A percentile compares a stretch with the other conserved stretches of the same genome.
Evolutionary conservation across 2,113 vertebrate genomes (phyloP).

Genomic region (Aptenodytes forsteri): DNA sequence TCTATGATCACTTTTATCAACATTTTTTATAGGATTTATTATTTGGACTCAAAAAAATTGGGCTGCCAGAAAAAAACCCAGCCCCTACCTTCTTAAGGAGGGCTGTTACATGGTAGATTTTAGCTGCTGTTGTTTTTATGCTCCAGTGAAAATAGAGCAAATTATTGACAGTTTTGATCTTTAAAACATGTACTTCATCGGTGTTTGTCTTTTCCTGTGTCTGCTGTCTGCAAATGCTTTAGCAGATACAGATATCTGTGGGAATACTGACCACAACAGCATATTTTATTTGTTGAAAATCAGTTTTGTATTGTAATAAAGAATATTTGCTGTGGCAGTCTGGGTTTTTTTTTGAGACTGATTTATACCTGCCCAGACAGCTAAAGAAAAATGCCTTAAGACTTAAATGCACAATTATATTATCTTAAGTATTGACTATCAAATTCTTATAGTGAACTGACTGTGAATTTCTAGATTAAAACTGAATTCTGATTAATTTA

Average conservation of each 20-base stretch:
- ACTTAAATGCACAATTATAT: neutral
- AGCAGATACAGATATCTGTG: neutral
- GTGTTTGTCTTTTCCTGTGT: neutral
- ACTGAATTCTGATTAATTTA: conserved; percentile 2
- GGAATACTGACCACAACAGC: conserved; percentile 44
- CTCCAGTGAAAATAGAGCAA: neutral
- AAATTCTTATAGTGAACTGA: neutral
- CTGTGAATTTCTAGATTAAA: conserved; percentile 11
- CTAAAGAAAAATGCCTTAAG: conserved; percentile 19
- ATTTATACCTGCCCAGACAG: conserved; percentile 43
- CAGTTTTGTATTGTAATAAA: conserved; percentile 52
- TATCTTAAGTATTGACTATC: neutral
- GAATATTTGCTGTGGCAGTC: conserved; percentile 39
- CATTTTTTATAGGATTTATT: neutral
- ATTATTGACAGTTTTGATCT: neutral
- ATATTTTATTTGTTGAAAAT: conserved; percentile 47
- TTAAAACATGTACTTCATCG: neutral
- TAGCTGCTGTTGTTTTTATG: neutral
- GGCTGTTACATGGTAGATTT: neutral
- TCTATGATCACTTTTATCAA: neutral
- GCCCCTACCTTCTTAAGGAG: neutral
- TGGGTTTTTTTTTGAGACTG: neutral
- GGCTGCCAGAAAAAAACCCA: neutral
- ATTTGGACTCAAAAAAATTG: neutral
- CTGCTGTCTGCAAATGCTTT: conserved; percentile 39